phyloP scores from a whole-genome alignment of 2,113 vertebrate species.

The Elachura formosa region DNA sequence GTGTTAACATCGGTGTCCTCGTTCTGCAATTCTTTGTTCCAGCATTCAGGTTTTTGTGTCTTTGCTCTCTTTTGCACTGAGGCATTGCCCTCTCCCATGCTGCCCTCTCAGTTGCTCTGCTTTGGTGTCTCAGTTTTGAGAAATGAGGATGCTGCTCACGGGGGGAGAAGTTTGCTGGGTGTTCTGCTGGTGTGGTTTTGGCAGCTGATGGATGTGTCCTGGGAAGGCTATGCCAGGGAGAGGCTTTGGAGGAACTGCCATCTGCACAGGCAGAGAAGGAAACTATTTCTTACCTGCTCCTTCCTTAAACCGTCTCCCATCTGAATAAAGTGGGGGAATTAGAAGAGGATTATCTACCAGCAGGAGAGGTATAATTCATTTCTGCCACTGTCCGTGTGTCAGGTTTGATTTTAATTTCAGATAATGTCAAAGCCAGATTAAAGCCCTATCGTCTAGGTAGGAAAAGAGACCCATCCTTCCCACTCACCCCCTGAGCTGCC shows the following conservation, averaged over 20 bases:
- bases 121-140: background rate
- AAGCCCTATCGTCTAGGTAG: background rate
- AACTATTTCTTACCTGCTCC: background rate
- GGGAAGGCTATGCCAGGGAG: background rate
- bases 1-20: background rate
- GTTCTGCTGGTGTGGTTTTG: background rate
- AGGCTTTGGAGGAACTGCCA: background rate
- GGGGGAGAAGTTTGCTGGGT: background rate
- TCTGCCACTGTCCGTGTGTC: slow-evolving; percentile 61
- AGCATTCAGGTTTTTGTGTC: background rate
- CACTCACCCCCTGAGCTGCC: background rate
- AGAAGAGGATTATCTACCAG: slow-evolving; percentile 48
- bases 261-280: background rate
- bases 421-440: slow-evolving; percentile 69
- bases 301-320: slow-evolving; percentile 1
- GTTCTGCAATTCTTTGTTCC: background rate
- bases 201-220: background rate
- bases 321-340: slow-evolving; percentile 38
- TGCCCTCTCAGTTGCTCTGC: background rate
- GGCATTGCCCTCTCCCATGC: background rate
- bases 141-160: fast-evolving
- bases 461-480: background rate
- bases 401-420: slow-evolving; percentile 78
- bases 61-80: background rate
- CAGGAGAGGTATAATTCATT: slow-evolving; percentile 41